These are phyloP conservation scores for Stenodera caucasica DNA, from an alignment of 2,888 invertebrate genomes.

Conservation along the genomic window DNA sequence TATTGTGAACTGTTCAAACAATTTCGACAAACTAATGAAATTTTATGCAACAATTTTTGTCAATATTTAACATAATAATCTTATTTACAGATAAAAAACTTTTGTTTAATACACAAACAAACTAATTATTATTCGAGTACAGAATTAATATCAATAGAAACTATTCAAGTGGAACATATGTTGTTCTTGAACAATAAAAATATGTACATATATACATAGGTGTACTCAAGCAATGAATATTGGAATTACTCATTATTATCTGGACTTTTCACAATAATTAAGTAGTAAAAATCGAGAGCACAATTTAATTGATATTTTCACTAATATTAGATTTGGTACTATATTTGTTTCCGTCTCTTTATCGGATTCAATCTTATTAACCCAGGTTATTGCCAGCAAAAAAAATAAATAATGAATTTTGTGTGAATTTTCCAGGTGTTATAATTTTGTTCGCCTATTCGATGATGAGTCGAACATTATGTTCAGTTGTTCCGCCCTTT, in stretches of 20 bases:
- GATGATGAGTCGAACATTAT: slow-evolving; percentile 70
- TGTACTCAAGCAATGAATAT: too few relatives aligned
- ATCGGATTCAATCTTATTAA: too few relatives aligned
- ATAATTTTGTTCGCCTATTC: slow-evolving; percentile 68
- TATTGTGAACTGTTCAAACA: too few relatives aligned
- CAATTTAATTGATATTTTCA: too few relatives aligned
- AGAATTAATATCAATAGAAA: neutral
- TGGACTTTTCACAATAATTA: too few relatives aligned
- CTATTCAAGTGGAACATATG: neutral
- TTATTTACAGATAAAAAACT: neutral
- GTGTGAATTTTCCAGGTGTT: slow-evolving; percentile 60
- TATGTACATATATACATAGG: too few relatives aligned
- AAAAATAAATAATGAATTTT: slow-evolving; percentile 6
- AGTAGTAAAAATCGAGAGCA: too few relatives aligned
- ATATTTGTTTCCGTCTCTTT: neutral
- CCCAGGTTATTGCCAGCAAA: neutral
- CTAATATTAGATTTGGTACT: too few relatives aligned
- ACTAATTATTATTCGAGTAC: neutral
- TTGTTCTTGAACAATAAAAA: neutral
- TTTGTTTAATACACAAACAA: neutral
- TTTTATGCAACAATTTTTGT: too few relatives aligned
- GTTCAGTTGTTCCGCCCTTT: slow-evolving; percentile 69
- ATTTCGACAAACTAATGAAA: too few relatives aligned
- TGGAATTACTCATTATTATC: too few relatives aligned
- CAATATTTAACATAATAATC: neutral